Base-by-base conservation (phyloP, 2,797 vertebrate species). In the Lycodopsis pacificus region DNA sequence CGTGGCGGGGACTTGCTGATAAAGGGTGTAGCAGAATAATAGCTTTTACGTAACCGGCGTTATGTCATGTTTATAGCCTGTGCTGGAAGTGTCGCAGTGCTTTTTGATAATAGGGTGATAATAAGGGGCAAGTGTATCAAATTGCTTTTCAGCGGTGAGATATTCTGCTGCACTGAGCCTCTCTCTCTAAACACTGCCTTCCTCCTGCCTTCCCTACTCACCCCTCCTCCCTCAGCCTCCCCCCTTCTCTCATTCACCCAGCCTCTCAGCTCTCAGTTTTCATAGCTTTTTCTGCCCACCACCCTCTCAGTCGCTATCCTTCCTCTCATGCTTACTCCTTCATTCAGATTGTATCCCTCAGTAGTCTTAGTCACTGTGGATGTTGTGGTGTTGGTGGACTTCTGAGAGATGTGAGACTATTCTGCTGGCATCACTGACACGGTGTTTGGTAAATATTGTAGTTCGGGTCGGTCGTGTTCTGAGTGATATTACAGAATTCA, bases 91-190 rank as follows among this genome's bases (percentile, higher is more conserved):
- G 85, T 77, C 30, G 69, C 81, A 76, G 72, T 81, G 76, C 83
- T 87, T 86, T 84, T 71, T 85, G 73, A 85, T 86, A 82, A 84
- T 73, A 72, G 84, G 82, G 81, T 76, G 82, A 88, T 86, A 84
- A 86, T 80, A 83, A 82, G 69, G 49, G 75, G 63, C 66, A 85
- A 70, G 84, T 73, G 80, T 75, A 64, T 87, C 63, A 69, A 85
- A 83, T 69, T 78, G 80, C 80, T 82, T 83, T 54, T 76, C 62
- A 57, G 63, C 7, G 1, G 74, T 71, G 74, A 63, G 38, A 81
- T 80, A 76, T 80, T 74, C 65, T 87, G 71, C 85, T 72, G 80
- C 76, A 77, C 73, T 71, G 73, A 85, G 54, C 56, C 72, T 48
- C 74, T 40, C 49, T 42, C 62, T 51, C 62, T 70, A 15, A 63